Evolutionary conservation across 2,888 invertebrate species (phyloP), one percentile per base, ranked within the genome.

Genomic region (Ormyrus pomaceus): DNA sequence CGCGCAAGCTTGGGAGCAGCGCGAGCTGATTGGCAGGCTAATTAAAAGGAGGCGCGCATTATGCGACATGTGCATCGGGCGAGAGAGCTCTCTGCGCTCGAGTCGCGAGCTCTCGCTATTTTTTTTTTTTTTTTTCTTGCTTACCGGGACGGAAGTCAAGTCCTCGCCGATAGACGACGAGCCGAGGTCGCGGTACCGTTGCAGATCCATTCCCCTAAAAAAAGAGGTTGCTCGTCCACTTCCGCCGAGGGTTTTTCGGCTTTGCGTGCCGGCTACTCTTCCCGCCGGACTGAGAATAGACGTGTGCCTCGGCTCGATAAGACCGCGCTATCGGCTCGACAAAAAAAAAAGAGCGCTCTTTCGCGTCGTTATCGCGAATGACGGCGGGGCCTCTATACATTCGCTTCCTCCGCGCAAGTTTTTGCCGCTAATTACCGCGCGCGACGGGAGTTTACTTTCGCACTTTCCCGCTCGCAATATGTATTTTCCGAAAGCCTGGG

Each of bases 401-500:
- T 48, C n/a, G 48, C 48, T 50, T 7, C 48, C 48, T 50, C 48
- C 48, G 13, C 50, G 48, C n/a, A 50, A n/a, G 11, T 62, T 62
- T 66, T 66, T 53, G 53, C 34, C 10, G 10, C 53, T 66, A 51
- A 53, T 66, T 66, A 66, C 53, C 3, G 13, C 51, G 51, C 34
- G 5, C 68, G 61, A 34, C 56, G 46, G 48, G 55, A 77, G 56
- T 70, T 77, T 73, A 73, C 69, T 74, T 74, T 74, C 74, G 58
- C 55, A 56, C 59, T 66, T 74, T 66, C 66, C 56, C 74, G 56
- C n/a, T 51, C 19, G 9, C 66, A 66, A 66, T 73, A 9, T 7
- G 74, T 58, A 8, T 65, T 66, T 34, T 34, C 55, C 51, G 76
- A 76, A 76, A 76, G 62, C 76, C 76, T 76, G 76, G 62, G 76